These are phyloP conservation scores for Balanococcus diminutus DNA, from an alignment of 2,888 invertebrate species.

Conservation along the genomic window DNA sequence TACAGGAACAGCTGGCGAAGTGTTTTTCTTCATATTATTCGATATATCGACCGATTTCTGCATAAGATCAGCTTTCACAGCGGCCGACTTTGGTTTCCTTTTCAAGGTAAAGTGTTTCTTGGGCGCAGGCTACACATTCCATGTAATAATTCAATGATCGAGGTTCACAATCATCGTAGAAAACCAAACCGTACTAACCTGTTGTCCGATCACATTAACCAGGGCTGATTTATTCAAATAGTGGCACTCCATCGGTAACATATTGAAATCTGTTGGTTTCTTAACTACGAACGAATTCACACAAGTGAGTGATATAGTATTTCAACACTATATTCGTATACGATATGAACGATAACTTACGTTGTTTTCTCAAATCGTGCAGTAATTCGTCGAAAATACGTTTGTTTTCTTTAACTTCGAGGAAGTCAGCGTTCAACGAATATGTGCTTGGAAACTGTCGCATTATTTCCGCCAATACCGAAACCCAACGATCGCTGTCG, in stretches of 20 bases:
- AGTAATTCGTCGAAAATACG: constrained; percentile 90
- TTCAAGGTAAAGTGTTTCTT: constrained; percentile 91
- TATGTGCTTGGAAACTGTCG: constrained; percentile 90
- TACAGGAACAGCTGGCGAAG: constrained; percentile 87
- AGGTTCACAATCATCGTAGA: not conserved
- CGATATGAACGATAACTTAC: constrained; percentile 57
- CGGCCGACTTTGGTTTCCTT: constrained; percentile 92
- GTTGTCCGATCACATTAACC: constrained; percentile 75
- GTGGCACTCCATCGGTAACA: constrained; percentile 93
- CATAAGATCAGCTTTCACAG: constrained; percentile 83
- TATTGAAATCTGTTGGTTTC: constrained; percentile 80
- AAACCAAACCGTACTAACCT: constrained; percentile 56
- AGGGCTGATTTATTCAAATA: constrained; percentile 94
- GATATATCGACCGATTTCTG: constrained; percentile 91
- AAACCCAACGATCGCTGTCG: constrained; percentile 96
- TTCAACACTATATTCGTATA: not conserved
- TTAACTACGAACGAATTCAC: constrained; percentile 64
- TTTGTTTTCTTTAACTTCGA: constrained; percentile 85
- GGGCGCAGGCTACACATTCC: constrained; percentile 71
- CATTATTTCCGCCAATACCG: constrained; percentile 94
- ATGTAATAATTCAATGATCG: not conserved
- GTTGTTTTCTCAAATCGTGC: constrained; percentile 78
- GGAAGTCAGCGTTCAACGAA: constrained; percentile 84
- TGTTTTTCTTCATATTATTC: constrained; percentile 84
- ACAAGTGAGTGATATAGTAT: not conserved